Conservation (phyloP, 2,113 vertebrate species). For the Odocoileus hemionus region DNA sequence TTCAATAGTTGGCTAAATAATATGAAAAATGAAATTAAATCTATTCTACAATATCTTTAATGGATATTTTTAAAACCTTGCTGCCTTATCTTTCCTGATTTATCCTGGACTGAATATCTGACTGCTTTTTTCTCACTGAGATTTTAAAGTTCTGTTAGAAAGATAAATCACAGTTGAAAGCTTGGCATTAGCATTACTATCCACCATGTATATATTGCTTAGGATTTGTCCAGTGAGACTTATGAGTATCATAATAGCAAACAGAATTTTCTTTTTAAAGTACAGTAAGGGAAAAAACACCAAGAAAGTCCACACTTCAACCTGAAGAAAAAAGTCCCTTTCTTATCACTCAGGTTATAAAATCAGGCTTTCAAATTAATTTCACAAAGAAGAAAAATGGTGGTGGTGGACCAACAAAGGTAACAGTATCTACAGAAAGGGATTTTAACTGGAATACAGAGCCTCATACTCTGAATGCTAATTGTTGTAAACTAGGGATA, state of each 20-base stretch:
- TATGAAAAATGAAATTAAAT: conserved; percentile 53
- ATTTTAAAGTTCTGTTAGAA: not conserved
- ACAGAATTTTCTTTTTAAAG: not conserved
- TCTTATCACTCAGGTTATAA: not conserved
- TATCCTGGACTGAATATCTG: not conserved
- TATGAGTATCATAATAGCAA: not conserved
- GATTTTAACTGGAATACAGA: not conserved
- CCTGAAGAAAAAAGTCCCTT: not conserved
- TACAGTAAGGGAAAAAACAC: not conserved
- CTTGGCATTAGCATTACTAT: not conserved
- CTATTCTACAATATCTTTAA: not conserved
- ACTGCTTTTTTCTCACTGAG: not conserved
- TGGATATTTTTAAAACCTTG: not conserved
- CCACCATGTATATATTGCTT: not conserved
- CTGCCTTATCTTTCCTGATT: not conserved
- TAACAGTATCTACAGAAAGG: not conserved
- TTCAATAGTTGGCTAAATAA: conserved; percentile 29
- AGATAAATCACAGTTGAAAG: not conserved
- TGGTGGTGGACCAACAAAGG: not conserved
- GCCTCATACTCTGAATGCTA: not conserved
- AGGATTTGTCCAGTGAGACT: not conserved
- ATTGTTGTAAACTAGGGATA: not conserved
- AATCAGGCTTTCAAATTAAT: not conserved
- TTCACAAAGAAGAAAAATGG: not conserved
- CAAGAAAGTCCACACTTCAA: not conserved